Percentiles rank a stretch among this genome's conserved stretches.
Evolutionary conservation across 2,797 vertebrate genomes (phyloP).

Genomic region (Lepus oiostolus): DNA sequence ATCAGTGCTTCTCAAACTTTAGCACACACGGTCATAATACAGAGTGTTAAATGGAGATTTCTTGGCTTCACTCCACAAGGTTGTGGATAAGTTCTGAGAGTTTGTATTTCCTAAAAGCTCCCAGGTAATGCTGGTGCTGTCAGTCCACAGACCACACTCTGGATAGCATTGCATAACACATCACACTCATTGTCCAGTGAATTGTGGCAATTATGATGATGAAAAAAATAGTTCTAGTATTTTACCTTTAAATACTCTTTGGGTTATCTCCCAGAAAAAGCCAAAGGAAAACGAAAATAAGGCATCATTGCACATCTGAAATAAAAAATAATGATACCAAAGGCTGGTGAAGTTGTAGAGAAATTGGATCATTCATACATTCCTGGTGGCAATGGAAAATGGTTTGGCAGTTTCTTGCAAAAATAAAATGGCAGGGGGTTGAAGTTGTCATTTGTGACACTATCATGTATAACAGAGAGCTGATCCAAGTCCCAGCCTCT

Average conservation of each 20-base stretch:
- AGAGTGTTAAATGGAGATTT: neutral
- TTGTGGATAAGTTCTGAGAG: neutral
- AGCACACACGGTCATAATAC: neutral
- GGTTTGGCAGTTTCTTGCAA: neutral
- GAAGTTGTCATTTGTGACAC: no score
- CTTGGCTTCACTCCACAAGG: neutral
- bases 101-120: constrained; percentile 1
- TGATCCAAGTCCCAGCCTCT: no score
- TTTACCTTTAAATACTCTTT: constrained; percentile 33
- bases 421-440: no score
- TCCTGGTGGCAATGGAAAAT: neutral
- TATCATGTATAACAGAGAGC: no score
- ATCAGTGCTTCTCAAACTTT: neutral
- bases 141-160: neutral
- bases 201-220: neutral
- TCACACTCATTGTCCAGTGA: neutral
- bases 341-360: neutral
- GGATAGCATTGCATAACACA: neutral
- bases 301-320: neutral
- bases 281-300: constrained; percentile 45
- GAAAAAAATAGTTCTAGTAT: neutral
- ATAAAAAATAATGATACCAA: neutral
- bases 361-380: neutral
- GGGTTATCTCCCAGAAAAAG: neutral
- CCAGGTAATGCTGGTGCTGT: neutral